phyloP scores from a whole-genome alignment of 2,113 vertebrate genomes.

The Psittacus erithacus region DNA sequence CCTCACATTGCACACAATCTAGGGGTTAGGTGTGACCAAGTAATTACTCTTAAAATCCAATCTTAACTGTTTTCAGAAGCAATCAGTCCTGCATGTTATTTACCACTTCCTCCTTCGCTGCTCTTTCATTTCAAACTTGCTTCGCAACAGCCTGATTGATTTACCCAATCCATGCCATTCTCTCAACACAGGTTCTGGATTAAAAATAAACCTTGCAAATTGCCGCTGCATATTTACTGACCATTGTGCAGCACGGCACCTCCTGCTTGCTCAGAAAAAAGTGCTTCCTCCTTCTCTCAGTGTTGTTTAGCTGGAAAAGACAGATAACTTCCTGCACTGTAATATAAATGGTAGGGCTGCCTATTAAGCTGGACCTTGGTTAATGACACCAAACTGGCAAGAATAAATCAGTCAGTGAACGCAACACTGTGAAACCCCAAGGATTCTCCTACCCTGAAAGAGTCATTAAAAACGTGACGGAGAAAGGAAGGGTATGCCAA shows the following conservation, averaged over 20 bases:
- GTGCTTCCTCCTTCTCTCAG: conserved; percentile 10
- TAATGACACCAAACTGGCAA: not conserved
- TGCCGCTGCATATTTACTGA: not conserved
- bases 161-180: conserved; percentile 10
- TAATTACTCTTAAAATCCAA: conserved; percentile 37
- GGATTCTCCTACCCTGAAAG: conserved; percentile 41
- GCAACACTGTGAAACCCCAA: not conserved
- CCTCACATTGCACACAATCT: not conserved
- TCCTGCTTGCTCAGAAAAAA: conserved; percentile 36
- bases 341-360: not conserved
- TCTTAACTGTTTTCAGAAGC: not conserved
- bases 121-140: conserved; percentile 46
- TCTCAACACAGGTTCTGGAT: not conserved
- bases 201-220: conserved; percentile 62
- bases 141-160: conserved; percentile 44
- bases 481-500: conserved; percentile 42
- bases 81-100: conserved; percentile 33
- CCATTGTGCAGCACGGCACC: not conserved
- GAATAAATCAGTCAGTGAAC: not conserved
- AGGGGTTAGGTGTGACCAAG: conserved; percentile 1
- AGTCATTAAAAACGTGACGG: conserved; percentile 25
- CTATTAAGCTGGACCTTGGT: conserved; percentile 14
- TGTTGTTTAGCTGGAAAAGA: conserved; percentile 38
- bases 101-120: conserved; percentile 36
- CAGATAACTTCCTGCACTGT: conserved; percentile 22